Evolutionary conservation across 1,140 invertebrate species (phyloP).

Genomic region (Camponotus pennsylvanicus): DNA sequence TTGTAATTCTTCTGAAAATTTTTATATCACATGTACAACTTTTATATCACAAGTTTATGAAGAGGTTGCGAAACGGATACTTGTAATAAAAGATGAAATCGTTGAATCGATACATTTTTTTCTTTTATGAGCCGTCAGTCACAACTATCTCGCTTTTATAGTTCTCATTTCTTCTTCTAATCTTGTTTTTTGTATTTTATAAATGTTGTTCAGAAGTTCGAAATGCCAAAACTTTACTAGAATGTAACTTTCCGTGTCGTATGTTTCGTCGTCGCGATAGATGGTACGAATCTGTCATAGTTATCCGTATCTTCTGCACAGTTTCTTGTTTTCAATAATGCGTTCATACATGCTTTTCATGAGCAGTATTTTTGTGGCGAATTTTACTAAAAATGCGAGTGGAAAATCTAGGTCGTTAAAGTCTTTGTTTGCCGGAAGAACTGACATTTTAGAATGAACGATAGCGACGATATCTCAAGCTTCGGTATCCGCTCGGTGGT

Average conservation of each 20-base stretch:
- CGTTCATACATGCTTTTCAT: neutral
- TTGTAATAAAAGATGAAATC: slow-evolving; percentile 59
- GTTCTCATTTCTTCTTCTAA: slow-evolving; percentile 34
- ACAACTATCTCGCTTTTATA: neutral
- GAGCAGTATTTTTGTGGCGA: neutral
- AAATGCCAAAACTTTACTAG: slow-evolving; percentile 16
- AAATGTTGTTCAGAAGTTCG: slow-evolving; percentile 48
- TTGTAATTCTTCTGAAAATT: slow-evolving; percentile 37
- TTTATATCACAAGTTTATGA: slow-evolving; percentile 12
- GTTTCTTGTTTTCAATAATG: slow-evolving; percentile 37
- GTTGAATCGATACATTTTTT: slow-evolving; percentile 49
- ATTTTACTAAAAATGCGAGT: slow-evolving; percentile 26
- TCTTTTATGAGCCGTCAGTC: slow-evolving; percentile 20
- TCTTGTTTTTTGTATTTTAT: slow-evolving; percentile 22
- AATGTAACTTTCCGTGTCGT: slow-evolving; percentile 11
- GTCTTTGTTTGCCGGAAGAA: slow-evolving; percentile 68
- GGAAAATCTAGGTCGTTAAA: slow-evolving; percentile 62
- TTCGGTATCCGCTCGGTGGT: slow-evolving; percentile 60
- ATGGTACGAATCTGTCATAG: slow-evolving; percentile 41
- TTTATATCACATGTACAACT: slow-evolving; percentile 16
- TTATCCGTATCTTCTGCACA: slow-evolving; percentile 35
- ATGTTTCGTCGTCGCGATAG: slow-evolving; percentile 14
- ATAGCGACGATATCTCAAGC: slow-evolving; percentile 68
- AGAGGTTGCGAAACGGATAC: slow-evolving; percentile 30
- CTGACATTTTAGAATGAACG: slow-evolving; percentile 66